A percentile compares a stretch with the other conserved stretches of the same genome.
These are phyloP conservation scores for Caenorhabditis wallacei DNA, from an alignment of 2,888 invertebrate species.

Conservation along the genomic window DNA sequence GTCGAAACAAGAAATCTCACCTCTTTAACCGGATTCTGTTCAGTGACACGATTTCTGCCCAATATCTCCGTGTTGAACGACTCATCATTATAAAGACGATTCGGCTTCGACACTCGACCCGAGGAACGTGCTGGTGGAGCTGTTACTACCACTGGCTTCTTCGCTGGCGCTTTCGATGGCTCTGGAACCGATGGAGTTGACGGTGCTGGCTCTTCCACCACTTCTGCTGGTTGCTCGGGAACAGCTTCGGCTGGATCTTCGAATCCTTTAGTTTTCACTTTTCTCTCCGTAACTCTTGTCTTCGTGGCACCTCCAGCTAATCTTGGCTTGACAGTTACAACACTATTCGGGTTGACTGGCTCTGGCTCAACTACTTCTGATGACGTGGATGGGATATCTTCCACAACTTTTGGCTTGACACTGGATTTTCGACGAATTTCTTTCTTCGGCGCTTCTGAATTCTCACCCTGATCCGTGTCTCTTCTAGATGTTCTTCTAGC, in stretches of 20 bases:
- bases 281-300: too few relatives aligned
- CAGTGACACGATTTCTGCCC: slow-evolving; percentile 24
- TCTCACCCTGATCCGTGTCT: neutral
- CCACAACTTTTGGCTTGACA: too few relatives aligned
- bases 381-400: too few relatives aligned
- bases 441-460: neutral
- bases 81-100: slow-evolving; percentile 48
- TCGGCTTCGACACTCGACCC: slow-evolving; percentile 60
- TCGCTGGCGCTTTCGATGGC: neutral
- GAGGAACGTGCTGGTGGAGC: slow-evolving; percentile 27
- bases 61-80: slow-evolving; percentile 47
- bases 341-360: too few relatives aligned
- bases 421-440: neutral
- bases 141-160: neutral
- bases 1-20: too few relatives aligned
- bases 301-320: neutral
- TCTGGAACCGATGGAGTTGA: neutral
- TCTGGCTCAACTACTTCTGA: too few relatives aligned
- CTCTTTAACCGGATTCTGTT: slow-evolving; percentile 45
- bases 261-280: neutral
- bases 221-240: neutral
- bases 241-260: neutral
- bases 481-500: neutral
- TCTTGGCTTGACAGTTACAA: too few relatives aligned
- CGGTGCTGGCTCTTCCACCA: neutral